Evolutionary conservation across 2,113 vertebrate genomes (phyloP).

Genomic region (Nothoprocta pentlandii): DNA sequence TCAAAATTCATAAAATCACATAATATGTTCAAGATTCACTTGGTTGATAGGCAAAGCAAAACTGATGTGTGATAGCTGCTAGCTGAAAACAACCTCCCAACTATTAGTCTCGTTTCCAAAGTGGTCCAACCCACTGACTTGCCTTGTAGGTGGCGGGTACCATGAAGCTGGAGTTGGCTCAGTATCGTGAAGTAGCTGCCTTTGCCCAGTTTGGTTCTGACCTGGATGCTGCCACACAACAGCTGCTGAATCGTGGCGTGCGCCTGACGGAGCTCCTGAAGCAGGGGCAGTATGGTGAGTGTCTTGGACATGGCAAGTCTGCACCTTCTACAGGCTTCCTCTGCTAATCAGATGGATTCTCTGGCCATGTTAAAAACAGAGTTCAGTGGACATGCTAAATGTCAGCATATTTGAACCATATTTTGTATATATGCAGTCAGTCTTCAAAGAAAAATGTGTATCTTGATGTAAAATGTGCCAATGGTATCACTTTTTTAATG

Average conservation of each 20-base stretch:
- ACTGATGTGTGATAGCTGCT: rapidly evolving
- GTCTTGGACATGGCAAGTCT: rapidly evolving
- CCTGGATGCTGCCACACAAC: conserved; percentile 95
- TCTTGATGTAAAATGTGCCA: background rate
- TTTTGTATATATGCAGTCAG: rapidly evolving
- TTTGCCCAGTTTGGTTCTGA: conserved; percentile 98
- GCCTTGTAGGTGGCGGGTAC: conserved; percentile 91
- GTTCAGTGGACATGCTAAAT: rapidly evolving
- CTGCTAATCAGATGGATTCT: rapidly evolving
- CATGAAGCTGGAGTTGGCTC: conserved; percentile 97
- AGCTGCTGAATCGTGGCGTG: conserved; percentile 94
- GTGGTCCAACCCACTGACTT: rapidly evolving
- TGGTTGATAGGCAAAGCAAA: background rate
- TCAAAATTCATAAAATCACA: rapidly evolving
- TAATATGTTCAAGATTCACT: background rate
- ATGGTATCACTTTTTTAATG: background rate
- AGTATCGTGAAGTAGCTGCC: conserved; percentile 97
- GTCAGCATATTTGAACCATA: rapidly evolving
- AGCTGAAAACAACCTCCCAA: background rate
- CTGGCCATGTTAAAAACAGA: rapidly evolving
- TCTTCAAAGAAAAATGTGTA: background rate
- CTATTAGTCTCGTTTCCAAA: rapidly evolving
- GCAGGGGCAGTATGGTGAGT: conserved; percentile 97
- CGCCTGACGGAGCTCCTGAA: conserved; percentile 96
- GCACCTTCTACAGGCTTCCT: rapidly evolving